Evolutionary conservation across 2,113 vertebrate genomes (phyloP).

Genomic region (Fukomys damarensis): DNA sequence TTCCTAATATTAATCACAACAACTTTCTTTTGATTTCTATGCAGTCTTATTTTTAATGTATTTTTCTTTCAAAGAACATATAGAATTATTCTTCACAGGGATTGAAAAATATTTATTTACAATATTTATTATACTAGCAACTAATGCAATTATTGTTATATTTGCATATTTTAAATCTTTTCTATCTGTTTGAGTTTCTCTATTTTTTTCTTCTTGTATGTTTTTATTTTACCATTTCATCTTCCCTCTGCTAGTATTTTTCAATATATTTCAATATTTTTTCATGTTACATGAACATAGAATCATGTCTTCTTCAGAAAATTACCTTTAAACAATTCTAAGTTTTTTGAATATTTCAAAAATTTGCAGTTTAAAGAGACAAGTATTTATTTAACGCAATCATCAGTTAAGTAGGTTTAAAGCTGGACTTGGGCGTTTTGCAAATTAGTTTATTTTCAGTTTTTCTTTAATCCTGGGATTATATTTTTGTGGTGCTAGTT

Average conservation of each 20-base stretch:
- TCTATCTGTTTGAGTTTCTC: background rate
- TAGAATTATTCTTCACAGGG: background rate
- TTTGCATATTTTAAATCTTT: background rate
- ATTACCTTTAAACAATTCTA: background rate
- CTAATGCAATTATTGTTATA: background rate
- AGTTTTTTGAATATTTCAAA: too few relatives aligned
- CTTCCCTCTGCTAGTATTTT: background rate
- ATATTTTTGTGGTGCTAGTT: background rate
- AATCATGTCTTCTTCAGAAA: background rate
- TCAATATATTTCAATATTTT: background rate
- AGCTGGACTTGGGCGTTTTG: background rate
- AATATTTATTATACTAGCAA: background rate
- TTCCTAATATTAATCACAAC: background rate
- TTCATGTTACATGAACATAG: background rate
- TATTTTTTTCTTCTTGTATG: background rate
- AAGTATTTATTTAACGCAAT: background rate
- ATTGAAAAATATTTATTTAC: background rate
- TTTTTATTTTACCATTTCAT: background rate
- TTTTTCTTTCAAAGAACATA: background rate
- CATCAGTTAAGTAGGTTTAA: background rate
- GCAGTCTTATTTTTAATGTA: background rate
- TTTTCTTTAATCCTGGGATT: background rate
- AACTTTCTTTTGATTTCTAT: background rate
- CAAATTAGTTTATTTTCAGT: background rate
- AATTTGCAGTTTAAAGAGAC: background rate